Evolutionary conservation across 2,797 vertebrate species (phyloP), one percentile per base, ranked within the genome.

Genomic region (Champsocephalus esox): DNA sequence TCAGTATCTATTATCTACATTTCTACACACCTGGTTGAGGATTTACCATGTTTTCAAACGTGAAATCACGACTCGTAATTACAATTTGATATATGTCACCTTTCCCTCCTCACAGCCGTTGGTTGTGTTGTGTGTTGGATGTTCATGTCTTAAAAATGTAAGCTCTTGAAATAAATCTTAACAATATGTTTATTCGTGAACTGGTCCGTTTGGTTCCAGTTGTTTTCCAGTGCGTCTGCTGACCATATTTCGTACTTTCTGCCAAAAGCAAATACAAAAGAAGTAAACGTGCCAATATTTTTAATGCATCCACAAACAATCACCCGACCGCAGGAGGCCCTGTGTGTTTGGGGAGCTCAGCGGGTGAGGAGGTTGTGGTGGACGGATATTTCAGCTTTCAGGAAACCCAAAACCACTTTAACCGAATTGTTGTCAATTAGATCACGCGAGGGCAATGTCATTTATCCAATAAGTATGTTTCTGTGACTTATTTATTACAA

Each of bases 391-490:
- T 66, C 71, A 73, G 62, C 17, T 41, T 69, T 82, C 74, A 72
- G 87, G 87, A 88, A 90, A 70, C 87, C 88, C 84, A 87, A 82
- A 84, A 84, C 85, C 80, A 74, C 79, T 76, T 24, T 70, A 74
- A 78, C 57, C 14, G 2, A 72, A 24, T 75, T 7, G 2, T 66
- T 63, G 66, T 81, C 73, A 63, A 50, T 77, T 41, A 10, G 46
- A 71, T 73, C 72, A 70, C 9, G 24, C 56, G 12, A 62, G 73
- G 80, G 66, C 73, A 62, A 71, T 75, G 65, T 72, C 45, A 57
- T 82, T 82, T 72, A 76, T 48, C 28, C 12, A 21, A 62, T 70
- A 55, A 79, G 59, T 70, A 41, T 50, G 50, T 52, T 67, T 70
- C 60, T 58, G 48, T 59, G 50, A 48, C 67, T 54, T 49, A 8